Evolutionary conservation across 2,888 invertebrate species (phyloP), one percentile per base, ranked within the genome.

Genomic region (Orthosia cruda): DNA sequence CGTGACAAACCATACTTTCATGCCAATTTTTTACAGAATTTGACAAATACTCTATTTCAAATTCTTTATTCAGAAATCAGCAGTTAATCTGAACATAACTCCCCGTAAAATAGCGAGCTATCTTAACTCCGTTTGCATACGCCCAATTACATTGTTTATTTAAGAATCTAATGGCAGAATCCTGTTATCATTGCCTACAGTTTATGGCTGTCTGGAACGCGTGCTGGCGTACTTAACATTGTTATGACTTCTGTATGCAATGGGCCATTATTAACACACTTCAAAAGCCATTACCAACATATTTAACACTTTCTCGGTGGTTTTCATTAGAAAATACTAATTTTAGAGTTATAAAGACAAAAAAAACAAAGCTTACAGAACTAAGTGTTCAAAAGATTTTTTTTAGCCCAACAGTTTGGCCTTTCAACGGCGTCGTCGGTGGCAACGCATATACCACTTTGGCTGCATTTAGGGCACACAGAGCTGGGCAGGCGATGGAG

Each of bases 141-240:
- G 61, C 63, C 58, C 20, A 71, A 71, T 64, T 63, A 57, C 26
- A 73, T 72, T 74, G 26, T 80, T 87, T 87, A 82, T 86, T 88
- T 85, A 85, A 80, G 77, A 74, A 75, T 79, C 79, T 88, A 87
- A 89, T 88, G 83, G 84, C 84, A 77, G 73, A 87, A 86, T 84
- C 75, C 58, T 85, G 86, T 86, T 88, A 81, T 80, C 86, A 85
- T 82, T 72, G 68, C 70, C 71, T 87, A 81, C 80, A 85, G 87
- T 85, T 87, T 87, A 79, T 73, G 83, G 74, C 62, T 77, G 74
- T 81, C 80, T 85, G 83, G 74, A 75, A 69, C 81, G 73, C 57
- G 80, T 80, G 83, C 74, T 84, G 71, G 79, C 74, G 71, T 80
- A 74, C 74, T 79, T 80, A 70, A 77, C 23, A 20, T 59, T 72